phyloP scores from a whole-genome alignment of 1,140 invertebrate species.

The Drosophila burlai region DNA sequence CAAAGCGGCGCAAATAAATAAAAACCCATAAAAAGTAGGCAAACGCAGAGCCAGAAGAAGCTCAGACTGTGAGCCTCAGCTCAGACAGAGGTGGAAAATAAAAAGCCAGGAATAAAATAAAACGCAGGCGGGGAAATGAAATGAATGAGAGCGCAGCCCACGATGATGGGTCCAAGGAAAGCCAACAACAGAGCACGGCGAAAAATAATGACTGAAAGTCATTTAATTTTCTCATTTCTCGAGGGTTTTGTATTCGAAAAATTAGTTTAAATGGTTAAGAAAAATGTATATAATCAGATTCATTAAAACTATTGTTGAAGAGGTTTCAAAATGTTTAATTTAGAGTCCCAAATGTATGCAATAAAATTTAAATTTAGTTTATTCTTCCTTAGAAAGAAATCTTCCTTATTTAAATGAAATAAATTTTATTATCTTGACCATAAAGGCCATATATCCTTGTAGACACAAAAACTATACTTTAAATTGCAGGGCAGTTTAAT shows the following conservation, averaged over 20 bases:
- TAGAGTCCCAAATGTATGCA: neutral
- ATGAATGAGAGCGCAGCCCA: constrained; percentile 72
- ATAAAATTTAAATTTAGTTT: neutral
- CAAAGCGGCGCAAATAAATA: constrained; percentile 82
- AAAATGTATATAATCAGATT: neutral
- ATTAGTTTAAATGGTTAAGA: too few relatives aligned
- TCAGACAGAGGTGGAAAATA: constrained; percentile 62
- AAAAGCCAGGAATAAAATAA: constrained; percentile 66
- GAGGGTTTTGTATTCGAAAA: neutral
- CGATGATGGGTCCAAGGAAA: constrained; percentile 30
- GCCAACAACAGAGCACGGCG: constrained; percentile 26
- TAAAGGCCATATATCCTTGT: neutral
- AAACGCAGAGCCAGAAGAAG: constrained; percentile 41
- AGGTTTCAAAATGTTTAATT: neutral
- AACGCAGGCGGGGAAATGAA: constrained; percentile 58
- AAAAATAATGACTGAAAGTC: neutral
- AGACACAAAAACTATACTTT: neutral
- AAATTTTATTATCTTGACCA: neutral
- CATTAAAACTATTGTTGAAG: neutral
- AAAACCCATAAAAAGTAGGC: constrained; percentile 82
- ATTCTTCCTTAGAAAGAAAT: too few relatives aligned
- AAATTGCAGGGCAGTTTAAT: too few relatives aligned
- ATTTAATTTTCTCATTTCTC: neutral
- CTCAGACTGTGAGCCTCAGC: constrained; percentile 13
- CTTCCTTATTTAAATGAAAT: neutral